phyloP scores from a whole-genome alignment of 37 sponge, comb jelly and placozoan genomes.

The Petrosia ficiformis region DNA sequence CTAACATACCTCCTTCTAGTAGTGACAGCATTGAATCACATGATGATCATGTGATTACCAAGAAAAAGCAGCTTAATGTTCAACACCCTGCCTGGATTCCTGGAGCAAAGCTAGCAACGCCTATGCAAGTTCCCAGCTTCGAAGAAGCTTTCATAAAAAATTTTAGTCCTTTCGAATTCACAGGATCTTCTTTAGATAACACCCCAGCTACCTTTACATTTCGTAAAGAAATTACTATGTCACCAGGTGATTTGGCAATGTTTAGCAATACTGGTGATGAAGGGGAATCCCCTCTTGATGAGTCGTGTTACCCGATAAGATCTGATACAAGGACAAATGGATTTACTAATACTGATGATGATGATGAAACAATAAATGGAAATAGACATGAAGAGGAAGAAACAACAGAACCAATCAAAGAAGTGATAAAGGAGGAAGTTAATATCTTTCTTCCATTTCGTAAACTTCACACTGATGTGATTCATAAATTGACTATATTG shows the following conservation, averaged over 20 bases:
- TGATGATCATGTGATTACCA: neutral
- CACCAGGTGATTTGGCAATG: too few relatives aligned
- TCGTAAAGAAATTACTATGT: neutral
- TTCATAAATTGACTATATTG: neutral
- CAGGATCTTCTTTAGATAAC: neutral
- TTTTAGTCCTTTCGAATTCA: slow-evolving; percentile 6
- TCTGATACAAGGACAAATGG: neutral
- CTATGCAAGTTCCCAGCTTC: neutral
- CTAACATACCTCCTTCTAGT: neutral
- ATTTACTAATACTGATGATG: neutral
- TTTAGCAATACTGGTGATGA: too few relatives aligned
- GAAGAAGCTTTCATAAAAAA: slow-evolving; percentile 12
- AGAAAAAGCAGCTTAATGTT: too few relatives aligned
- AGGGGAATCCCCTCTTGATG: too few relatives aligned
- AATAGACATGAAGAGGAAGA: too few relatives aligned
- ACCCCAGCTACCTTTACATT: neutral
- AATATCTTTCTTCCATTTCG: slow-evolving; percentile 25
- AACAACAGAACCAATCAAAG: too few relatives aligned
- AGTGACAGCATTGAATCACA: neutral
- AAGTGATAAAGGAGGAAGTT: neutral
- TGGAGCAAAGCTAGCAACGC: neutral
- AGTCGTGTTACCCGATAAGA: neutral
- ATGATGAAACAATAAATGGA: too few relatives aligned
- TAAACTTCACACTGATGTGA: slow-evolving; percentile 41
- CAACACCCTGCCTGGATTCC: slow-evolving; percentile 50